Conservation (phyloP, 2,888 invertebrate species). For the Chalcosyrphus nemorum region DNA sequence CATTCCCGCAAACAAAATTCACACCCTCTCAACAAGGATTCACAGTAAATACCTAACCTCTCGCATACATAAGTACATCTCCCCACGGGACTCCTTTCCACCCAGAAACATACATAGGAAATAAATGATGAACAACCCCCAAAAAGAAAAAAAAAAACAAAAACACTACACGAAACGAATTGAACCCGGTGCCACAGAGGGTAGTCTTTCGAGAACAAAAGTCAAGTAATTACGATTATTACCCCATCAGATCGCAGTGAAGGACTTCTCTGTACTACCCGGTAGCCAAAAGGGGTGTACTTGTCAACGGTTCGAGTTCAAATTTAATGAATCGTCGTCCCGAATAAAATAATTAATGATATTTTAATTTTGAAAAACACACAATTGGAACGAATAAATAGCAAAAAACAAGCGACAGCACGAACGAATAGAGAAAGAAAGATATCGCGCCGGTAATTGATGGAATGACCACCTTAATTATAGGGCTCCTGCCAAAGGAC, state of each 20-base stretch:
- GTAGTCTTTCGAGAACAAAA: conserved; percentile 35
- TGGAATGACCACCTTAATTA: conserved; percentile 70
- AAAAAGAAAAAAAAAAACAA: conserved; percentile 17
- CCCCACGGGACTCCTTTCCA: conserved; percentile 26
- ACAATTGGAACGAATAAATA: not conserved
- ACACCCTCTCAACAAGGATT: no score
- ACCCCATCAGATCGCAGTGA: conserved; percentile 41
- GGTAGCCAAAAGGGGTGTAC: conserved; percentile 54
- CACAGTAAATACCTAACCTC: no score
- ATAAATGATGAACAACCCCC: conserved; percentile 5
- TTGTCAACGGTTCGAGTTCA: conserved; percentile 59
- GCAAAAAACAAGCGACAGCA: not conserved
- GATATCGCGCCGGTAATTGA: conserved; percentile 66
- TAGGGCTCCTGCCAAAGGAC: conserved; percentile 50
- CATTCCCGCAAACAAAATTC: not conserved
- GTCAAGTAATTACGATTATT: conserved; percentile 68
- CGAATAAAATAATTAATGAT: conserved; percentile 61
- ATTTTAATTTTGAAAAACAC: conserved; percentile 45
- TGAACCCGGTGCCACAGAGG: not conserved
- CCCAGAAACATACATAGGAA: not conserved
- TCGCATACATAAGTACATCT: no score
- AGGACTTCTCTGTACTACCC: conserved; percentile 27
- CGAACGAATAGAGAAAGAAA: conserved; percentile 39
- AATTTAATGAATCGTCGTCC: conserved; percentile 58
- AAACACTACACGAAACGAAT: conserved; percentile 43